These are phyloP conservation scores for Chrysomela aeneicollis DNA, from an alignment of 2,888 invertebrate genomes.

Conservation along the genomic window DNA sequence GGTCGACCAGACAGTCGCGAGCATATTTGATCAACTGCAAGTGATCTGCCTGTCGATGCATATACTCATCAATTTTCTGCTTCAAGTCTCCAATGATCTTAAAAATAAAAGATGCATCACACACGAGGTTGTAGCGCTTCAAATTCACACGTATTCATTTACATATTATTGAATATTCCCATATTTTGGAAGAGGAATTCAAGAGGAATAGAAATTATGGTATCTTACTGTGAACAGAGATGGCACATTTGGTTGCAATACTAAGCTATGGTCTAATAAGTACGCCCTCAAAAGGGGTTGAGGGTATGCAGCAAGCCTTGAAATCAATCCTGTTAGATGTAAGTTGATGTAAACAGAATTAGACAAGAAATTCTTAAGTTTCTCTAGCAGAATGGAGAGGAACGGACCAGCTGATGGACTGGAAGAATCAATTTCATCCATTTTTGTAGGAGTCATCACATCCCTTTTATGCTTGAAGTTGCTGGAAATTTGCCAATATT, in stretches of 20 bases:
- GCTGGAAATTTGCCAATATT: constrained; percentile 58
- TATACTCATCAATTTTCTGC: constrained; percentile 84
- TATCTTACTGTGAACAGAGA: constrained; percentile 84
- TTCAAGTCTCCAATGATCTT: constrained; percentile 81
- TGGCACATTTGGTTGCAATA: constrained; percentile 89
- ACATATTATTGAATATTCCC: no score
- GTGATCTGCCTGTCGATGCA: constrained; percentile 68
- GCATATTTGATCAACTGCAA: constrained; percentile 78
- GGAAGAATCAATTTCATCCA: constrained; percentile 62
- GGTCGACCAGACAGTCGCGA: constrained; percentile 77
- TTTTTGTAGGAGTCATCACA: constrained; percentile 43
- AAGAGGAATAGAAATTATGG: no score
- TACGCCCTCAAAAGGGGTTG: constrained; percentile 88
- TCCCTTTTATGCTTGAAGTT: constrained; percentile 39
- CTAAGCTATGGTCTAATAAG: constrained; percentile 83
- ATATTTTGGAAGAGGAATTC: no score
- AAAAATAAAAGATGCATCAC: no score
- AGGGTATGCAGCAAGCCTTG: constrained; percentile 86
- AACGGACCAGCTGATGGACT: constrained; percentile 74
- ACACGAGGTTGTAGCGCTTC: no score
- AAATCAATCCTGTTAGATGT: constrained; percentile 85
- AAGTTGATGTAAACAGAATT: constrained; percentile 87
- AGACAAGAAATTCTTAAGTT: constrained; percentile 83
- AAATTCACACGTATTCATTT: no score
- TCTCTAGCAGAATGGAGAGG: constrained; percentile 79